A percentile compares a stretch with the other conserved stretches of the same genome.
phyloP scores from a whole-genome alignment of 2,888 invertebrate genomes.

The Chloroclysta siterata region DNA sequence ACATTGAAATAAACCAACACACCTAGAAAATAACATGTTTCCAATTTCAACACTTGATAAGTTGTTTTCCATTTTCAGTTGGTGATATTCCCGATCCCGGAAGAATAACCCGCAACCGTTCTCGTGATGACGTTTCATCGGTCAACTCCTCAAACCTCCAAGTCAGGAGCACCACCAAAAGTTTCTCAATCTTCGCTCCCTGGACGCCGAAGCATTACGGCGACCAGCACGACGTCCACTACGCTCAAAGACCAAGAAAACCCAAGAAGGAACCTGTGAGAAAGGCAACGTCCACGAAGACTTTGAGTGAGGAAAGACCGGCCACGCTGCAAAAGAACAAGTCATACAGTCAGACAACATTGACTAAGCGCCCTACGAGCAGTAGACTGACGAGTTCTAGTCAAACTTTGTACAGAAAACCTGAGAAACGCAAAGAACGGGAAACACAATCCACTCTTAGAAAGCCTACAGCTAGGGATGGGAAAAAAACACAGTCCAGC shows the following conservation, averaged over 20 bases:
- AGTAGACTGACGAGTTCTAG: slow-evolving; percentile 71
- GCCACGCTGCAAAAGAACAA: slow-evolving; percentile 77
- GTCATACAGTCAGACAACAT: slow-evolving; percentile 76
- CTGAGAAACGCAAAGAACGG: slow-evolving; percentile 69
- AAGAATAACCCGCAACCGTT: slow-evolving; percentile 85
- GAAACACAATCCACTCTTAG: slow-evolving; percentile 68
- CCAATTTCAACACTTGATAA: no score
- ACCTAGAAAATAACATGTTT: background rate
- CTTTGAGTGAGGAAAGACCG: slow-evolving; percentile 60
- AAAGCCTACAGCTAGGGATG: slow-evolving; percentile 67
- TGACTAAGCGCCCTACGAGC: slow-evolving; percentile 66
- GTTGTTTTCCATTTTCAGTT: slow-evolving; percentile 69
- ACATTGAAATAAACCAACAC: background rate
- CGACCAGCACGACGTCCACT: slow-evolving; percentile 91
- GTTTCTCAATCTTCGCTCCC: slow-evolving; percentile 93
- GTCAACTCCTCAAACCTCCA: slow-evolving; percentile 87
- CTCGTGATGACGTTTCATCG: slow-evolving; percentile 90
- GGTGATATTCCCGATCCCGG: slow-evolving; percentile 93
- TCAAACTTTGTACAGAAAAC: slow-evolving; percentile 73
- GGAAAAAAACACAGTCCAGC: slow-evolving; percentile 85
- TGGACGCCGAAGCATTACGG: slow-evolving; percentile 91
- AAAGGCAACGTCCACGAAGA: slow-evolving; percentile 79
- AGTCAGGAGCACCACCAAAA: slow-evolving; percentile 90
- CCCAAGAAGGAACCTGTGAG: slow-evolving; percentile 65
- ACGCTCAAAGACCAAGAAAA: slow-evolving; percentile 86